Percentiles rank a stretch among this genome's conserved stretches.
Evolutionary conservation across 2,888 invertebrate species (phyloP).

Genomic region (Megamerina dolium): DNA sequence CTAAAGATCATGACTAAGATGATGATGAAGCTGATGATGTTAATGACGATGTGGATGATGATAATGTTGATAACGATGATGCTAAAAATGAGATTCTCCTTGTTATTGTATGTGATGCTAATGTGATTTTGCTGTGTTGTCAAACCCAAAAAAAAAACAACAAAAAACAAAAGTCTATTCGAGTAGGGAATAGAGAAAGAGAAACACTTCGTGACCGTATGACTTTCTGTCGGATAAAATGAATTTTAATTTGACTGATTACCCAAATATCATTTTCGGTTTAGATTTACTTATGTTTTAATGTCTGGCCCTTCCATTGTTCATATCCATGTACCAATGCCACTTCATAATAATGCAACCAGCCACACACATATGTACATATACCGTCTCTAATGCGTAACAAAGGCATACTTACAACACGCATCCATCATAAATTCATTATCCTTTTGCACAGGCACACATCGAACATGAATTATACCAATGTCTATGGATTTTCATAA

Average conservation of each 20-base stretch:
- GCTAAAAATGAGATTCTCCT: too few species aligned
- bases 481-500: slow-evolving; percentile 3
- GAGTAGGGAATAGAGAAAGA: too few species aligned
- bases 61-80: too few species aligned
- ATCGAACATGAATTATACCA: slow-evolving; percentile 17
- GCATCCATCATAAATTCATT: slow-evolving; percentile 25
- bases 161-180: too few species aligned
- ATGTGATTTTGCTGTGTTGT: too few species aligned
- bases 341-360: background rate
- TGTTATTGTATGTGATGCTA: too few species aligned
- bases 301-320: slow-evolving; percentile 1
- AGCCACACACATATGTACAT: slow-evolving; percentile 1
- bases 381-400: too few species aligned
- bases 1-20: too few species aligned
- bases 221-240: slow-evolving; percentile 48
- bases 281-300: slow-evolving; percentile 13
- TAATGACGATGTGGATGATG: too few species aligned
- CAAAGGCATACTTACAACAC: slow-evolving; percentile 2
- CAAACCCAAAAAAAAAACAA: too few species aligned
- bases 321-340: background rate
- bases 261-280: slow-evolving; percentile 27
- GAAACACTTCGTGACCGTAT: slow-evolving; percentile 41
- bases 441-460: slow-evolving; percentile 18
- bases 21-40: too few species aligned
- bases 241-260: slow-evolving; percentile 50